Base-by-base conservation (phyloP, 2,797 vertebrate genomes). In the Crossoptilon crossoptilon region DNA sequence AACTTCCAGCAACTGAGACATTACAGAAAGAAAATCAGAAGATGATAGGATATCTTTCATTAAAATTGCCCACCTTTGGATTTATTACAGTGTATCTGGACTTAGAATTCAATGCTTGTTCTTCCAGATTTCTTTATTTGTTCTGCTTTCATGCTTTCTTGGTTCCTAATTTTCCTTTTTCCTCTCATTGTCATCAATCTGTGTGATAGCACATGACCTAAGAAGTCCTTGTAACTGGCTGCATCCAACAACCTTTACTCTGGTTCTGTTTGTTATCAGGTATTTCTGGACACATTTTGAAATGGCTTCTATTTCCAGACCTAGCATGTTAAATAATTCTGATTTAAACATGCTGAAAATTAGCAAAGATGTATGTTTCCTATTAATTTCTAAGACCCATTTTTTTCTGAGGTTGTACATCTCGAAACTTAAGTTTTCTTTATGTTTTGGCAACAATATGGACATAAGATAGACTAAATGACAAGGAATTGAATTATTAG, bases 271-370 rank as follows among this genome's bases (percentile, higher is more conserved):
- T 86, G 55, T 95, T 96, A 90, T 93, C 67, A 62, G 48, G 51
- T n/a, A 33, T 49, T 90, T 95, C 84, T 91, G 21, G 29, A 90
- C 81, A 68, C 79, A 95, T 95, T 96, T 94, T 88, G 70, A 96
- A 93, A 62, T 96, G 11, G 91, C 81, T 80, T 70, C 60, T 89
- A 62, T 86, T 93, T 85, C 75, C 0, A 0, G 84, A 88, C 87
- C 73, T 51, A 84, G 63, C 69, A 78, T 74, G 71, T 71, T 89
- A 74, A 86, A 82, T 96, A 92, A 78, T 71, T 91, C 91, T 96
- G 66, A 35, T 88, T 95, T 96, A 90, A 86, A 23, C 87, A 94
- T 94, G 58, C 31, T 84, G 94, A 82, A 94, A 96, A 88, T 95
- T 75, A 92, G 56, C 63, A 95, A 94, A 86, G 31, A 15, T 94